Conservation (phyloP, 1,140 invertebrate genomes). For the Geopemphigus sp. region DNA sequence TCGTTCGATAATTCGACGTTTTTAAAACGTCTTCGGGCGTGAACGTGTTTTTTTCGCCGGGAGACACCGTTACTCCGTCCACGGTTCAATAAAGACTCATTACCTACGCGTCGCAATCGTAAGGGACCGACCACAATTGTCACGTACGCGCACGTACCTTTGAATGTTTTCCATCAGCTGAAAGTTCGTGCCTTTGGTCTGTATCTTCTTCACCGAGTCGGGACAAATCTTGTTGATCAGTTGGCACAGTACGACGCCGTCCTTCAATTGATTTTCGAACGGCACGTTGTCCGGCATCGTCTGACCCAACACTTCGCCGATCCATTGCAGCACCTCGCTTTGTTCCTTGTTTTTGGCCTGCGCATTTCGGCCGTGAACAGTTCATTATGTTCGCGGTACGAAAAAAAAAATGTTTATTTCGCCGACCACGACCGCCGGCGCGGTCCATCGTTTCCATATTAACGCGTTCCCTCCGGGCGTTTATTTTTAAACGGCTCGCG, state of each 20-base stretch:
- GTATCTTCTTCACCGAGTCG: slow-evolving; percentile 94
- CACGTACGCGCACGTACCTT: slow-evolving; percentile 61
- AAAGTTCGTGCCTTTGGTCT: slow-evolving; percentile 93
- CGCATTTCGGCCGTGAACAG: too few species aligned
- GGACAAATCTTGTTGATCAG: slow-evolving; percentile 92
- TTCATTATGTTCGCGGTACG: too few species aligned
- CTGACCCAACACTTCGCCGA: slow-evolving; percentile 82
- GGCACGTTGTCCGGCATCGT: slow-evolving; percentile 71
- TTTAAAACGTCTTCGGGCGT: too few species aligned
- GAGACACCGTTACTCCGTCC: too few species aligned
- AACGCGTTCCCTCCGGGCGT: neutral
- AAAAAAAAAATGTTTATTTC: too few species aligned
- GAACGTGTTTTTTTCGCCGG: too few species aligned
- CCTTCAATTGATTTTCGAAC: slow-evolving; percentile 88
- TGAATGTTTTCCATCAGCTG: slow-evolving; percentile 99
- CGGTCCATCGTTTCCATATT: neutral
- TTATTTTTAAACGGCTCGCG: neutral
- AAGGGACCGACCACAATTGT: too few species aligned
- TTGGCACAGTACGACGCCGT: slow-evolving; percentile 91
- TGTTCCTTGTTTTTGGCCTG: slow-evolving; percentile 86
- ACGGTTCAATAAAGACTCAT: too few species aligned
- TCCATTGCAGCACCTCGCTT: slow-evolving; percentile 91
- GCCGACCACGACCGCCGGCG: too few species aligned
- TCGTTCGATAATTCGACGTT: too few species aligned
- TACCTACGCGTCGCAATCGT: too few species aligned